A percentile compares a stretch with the other conserved stretches of the same genome.
Evolutionary conservation across 2,888 invertebrate genomes (phyloP).

Genomic region (Zelleria hepariella): DNA sequence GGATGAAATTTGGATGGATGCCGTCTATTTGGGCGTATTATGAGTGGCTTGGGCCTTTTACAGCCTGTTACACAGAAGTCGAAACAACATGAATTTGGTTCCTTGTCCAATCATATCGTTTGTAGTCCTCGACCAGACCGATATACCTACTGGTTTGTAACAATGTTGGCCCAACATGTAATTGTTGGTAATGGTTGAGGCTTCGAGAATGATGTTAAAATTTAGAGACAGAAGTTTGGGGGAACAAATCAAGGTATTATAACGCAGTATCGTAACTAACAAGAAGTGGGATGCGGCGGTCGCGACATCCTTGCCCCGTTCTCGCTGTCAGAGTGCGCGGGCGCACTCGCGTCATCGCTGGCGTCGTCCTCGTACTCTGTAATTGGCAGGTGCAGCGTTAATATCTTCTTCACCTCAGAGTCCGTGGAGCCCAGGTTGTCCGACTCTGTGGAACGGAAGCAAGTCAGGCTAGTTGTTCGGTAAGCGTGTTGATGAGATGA

Average conservation of each 20-base stretch:
- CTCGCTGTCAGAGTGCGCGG: slow-evolving; percentile 69
- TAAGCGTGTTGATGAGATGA: not conserved
- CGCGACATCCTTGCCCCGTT: slow-evolving; percentile 42
- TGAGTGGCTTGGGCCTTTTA: no score
- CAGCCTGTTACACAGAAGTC: no score
- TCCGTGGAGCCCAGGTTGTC: slow-evolving; percentile 96
- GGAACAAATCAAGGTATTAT: no score
- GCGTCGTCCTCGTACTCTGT: slow-evolving; percentile 95
- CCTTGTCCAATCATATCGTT: no score
- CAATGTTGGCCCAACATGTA: no score
- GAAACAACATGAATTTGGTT: no score
- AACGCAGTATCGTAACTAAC: slow-evolving; percentile 28
- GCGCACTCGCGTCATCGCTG: slow-evolving; percentile 72
- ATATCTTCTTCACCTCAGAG: slow-evolving; percentile 94
- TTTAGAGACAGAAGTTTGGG: not conserved
- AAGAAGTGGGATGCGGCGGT: slow-evolving; percentile 51
- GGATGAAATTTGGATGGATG: no score
- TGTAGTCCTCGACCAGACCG: no score
- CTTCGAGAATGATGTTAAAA: no score
- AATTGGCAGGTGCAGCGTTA: slow-evolving; percentile 93
- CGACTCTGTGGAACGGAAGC: slow-evolving; percentile 77
- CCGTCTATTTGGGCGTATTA: no score
- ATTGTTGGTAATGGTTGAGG: no score
- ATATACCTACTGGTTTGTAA: no score
- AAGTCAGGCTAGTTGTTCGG: not conserved